Evolutionary conservation across 35 echinoderm and acorn worm genomes (phyloP).

Genomic region (Ophioderma brevispina): DNA sequence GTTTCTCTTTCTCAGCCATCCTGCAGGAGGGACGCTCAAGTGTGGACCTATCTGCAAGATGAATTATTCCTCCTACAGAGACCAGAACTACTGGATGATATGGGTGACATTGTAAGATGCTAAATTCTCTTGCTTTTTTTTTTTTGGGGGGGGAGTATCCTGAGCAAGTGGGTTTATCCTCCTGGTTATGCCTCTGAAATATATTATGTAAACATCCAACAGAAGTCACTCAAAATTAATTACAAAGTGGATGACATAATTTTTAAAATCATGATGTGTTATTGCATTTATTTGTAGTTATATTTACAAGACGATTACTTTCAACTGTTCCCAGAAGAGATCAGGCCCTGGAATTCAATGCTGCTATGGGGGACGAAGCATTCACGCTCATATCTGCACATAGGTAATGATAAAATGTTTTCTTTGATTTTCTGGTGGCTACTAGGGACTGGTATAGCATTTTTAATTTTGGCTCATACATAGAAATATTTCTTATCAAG

Average conservation of each 20-base stretch:
- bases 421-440: no score
- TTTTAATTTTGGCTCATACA: no score
- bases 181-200: no score
- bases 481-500: no score
- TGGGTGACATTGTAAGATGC: constrained; percentile 40
- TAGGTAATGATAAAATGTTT: no score
- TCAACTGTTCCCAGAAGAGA: constrained; percentile 63
- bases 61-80: constrained; percentile 63
- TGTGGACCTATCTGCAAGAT: constrained; percentile 73
- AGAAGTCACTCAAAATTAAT: no score
- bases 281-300: constrained; percentile 39
- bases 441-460: no score
- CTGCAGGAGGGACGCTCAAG: constrained; percentile 10
- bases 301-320: constrained; percentile 79
- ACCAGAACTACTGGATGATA: constrained; percentile 46
- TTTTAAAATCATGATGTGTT: no score
- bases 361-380: constrained; percentile 66
- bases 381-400: constrained; percentile 67
- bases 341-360: constrained; percentile 83
- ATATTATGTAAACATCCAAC: no score
- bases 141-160: no score
- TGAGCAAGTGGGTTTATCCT: no score
- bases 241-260: no score
- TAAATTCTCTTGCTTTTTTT: not conserved
- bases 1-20: constrained; percentile 51